Evolutionary conservation across 2,113 vertebrate genomes (phyloP).

Genomic region (Ornithorhynchus anatinus): DNA sequence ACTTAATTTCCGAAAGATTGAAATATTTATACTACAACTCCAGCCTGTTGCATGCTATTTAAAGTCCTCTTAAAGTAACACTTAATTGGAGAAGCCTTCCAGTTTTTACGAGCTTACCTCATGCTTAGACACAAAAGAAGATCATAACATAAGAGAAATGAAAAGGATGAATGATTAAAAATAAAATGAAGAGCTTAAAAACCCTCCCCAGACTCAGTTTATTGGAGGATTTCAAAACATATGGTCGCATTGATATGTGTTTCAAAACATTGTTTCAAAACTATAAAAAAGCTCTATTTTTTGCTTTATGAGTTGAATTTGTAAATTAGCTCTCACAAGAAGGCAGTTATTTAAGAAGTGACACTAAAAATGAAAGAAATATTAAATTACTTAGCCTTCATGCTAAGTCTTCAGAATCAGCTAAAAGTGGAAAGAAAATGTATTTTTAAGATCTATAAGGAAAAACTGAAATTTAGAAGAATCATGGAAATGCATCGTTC

Average conservation of each 20-base stretch:
- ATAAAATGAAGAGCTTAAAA: neutral
- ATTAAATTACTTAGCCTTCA: too few relatives aligned
- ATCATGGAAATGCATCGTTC: too few relatives aligned
- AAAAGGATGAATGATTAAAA: neutral
- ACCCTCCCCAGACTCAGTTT: neutral
- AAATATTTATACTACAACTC: too few relatives aligned
- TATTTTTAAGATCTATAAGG: too few relatives aligned
- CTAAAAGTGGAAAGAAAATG: too few relatives aligned
- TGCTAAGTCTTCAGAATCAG: too few relatives aligned
- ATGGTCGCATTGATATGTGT: neutral
- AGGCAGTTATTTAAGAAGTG: neutral
- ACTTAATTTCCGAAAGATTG: too few relatives aligned
- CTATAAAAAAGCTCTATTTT: neutral
- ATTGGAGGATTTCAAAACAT: neutral
- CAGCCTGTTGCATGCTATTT: too few relatives aligned
- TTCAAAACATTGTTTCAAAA: slow-evolving; percentile 1
- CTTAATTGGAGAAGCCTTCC: too few relatives aligned
- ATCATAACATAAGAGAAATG: neutral
- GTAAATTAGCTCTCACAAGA: neutral
- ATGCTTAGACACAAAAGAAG: neutral
- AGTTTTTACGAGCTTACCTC: neutral
- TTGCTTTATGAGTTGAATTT: neutral
- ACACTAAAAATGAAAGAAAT: neutral
- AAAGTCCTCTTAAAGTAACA: too few relatives aligned
- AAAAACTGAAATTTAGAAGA: too few relatives aligned